Conservation (phyloP, 1,140 invertebrate species). For the Goniozus legneri region DNA sequence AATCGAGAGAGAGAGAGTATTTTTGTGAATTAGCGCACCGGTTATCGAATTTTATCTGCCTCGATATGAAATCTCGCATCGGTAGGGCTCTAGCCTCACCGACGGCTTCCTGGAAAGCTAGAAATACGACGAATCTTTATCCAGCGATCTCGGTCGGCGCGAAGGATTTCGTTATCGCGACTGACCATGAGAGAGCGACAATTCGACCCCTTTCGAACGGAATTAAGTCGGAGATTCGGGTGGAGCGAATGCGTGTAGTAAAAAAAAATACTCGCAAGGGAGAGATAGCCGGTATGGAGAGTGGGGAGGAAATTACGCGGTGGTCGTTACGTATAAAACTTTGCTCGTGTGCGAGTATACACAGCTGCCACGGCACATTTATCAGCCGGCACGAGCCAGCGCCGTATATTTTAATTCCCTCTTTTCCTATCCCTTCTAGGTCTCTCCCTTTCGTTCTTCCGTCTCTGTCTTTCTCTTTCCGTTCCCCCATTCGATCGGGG, state of each 20-base stretch:
- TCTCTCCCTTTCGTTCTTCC: slow-evolving; percentile 9
- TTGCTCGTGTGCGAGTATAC: slow-evolving; percentile 17
- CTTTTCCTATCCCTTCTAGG: slow-evolving; percentile 6
- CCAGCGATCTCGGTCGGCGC: background rate
- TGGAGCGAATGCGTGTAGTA: slow-evolving; percentile 11
- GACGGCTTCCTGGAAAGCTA: no score
- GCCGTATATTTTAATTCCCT: slow-evolving; percentile 38
- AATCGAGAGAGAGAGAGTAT: no score
- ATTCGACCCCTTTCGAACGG: background rate
- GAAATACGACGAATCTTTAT: no score
- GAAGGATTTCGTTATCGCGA: background rate
- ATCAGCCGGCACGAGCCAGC: slow-evolving; percentile 45
- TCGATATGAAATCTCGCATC: no score
- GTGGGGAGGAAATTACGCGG: slow-evolving; percentile 23
- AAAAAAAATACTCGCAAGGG: slow-evolving; percentile 15
- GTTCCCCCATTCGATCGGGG: background rate
- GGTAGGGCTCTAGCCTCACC: no score
- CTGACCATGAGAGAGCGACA: no score
- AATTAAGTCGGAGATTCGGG: no score
- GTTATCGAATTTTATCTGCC: no score
- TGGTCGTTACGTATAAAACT: slow-evolving; percentile 1
- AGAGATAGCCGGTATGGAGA: slow-evolving; percentile 7
- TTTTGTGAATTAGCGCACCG: no score
- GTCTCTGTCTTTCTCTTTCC: slow-evolving; percentile 11
- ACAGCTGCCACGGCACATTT: slow-evolving; percentile 34